Conservation (phyloP, 2,113 vertebrate genomes). For the Capreolus pygargus region DNA sequence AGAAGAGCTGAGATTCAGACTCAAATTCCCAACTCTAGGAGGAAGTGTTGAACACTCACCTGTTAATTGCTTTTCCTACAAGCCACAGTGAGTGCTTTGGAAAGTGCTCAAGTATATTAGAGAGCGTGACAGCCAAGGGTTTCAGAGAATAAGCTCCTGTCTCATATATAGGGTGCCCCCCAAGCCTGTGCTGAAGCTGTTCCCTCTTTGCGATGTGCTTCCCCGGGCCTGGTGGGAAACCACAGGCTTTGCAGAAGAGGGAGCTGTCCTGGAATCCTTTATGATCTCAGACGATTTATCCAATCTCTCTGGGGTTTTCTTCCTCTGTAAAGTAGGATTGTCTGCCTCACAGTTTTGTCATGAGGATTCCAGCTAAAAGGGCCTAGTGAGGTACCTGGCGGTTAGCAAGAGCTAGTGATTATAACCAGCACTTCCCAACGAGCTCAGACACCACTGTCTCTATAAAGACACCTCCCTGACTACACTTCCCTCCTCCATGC, state of each 20-base stretch:
- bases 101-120: neutral
- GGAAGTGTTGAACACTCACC: neutral
- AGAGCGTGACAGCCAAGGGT: neutral
- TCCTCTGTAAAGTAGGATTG: neutral
- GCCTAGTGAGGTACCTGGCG: neutral
- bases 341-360: neutral
- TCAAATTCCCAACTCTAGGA: neutral
- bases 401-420: neutral
- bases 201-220: neutral
- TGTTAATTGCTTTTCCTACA: neutral
- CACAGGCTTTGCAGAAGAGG: neutral
- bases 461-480: neutral
- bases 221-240: neutral
- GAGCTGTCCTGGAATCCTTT: slow-evolving; percentile 2
- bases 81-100: neutral
- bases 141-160: neutral
- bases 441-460: neutral
- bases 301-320: neutral
- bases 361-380: neutral
- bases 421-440: neutral
- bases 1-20: neutral
- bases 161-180: neutral
- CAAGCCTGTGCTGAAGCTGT: neutral
- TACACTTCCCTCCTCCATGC: neutral
- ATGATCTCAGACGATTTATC: neutral